phyloP scores from a whole-genome alignment of 1,140 invertebrate species.

The Samia ricini region DNA sequence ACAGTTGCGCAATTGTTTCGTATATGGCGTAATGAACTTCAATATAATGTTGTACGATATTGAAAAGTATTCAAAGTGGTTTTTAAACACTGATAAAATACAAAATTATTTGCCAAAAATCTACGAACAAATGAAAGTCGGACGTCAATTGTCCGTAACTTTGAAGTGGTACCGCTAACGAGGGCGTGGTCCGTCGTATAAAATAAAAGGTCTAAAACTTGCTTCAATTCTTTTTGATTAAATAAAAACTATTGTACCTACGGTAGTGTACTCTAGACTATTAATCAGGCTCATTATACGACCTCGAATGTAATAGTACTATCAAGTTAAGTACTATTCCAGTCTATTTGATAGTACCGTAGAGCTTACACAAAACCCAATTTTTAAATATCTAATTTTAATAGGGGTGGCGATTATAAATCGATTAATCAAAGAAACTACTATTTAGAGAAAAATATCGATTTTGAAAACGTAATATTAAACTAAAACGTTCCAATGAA shows the following conservation, averaged over 20 bases:
- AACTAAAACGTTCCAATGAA: no score
- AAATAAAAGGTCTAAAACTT: constrained; percentile 11
- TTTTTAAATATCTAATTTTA: no score
- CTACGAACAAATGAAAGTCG: not conserved
- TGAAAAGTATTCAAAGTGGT: not conserved
- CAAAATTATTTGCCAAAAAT: not conserved
- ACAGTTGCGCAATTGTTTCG: no score
- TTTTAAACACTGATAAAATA: not conserved
- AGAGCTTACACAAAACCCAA: no score
- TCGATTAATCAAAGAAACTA: no score
- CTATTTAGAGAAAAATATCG: no score
- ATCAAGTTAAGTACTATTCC: no score
- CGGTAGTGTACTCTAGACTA: constrained; percentile 9
- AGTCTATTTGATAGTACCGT: no score
- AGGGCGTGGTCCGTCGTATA: constrained; percentile 15
- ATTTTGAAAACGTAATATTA: no score
- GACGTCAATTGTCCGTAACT: constrained; percentile 21
- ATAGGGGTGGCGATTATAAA: no score
- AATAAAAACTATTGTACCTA: constrained; percentile 19
- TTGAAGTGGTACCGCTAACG: constrained; percentile 23
- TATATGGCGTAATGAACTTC: no score
- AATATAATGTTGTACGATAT: not conserved
- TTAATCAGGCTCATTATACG: constrained; percentile 15
- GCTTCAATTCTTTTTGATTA: constrained; percentile 18
- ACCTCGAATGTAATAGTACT: no score